phyloP scores from a whole-genome alignment of 2,888 invertebrate genomes.

The Cylloceria caligata region DNA sequence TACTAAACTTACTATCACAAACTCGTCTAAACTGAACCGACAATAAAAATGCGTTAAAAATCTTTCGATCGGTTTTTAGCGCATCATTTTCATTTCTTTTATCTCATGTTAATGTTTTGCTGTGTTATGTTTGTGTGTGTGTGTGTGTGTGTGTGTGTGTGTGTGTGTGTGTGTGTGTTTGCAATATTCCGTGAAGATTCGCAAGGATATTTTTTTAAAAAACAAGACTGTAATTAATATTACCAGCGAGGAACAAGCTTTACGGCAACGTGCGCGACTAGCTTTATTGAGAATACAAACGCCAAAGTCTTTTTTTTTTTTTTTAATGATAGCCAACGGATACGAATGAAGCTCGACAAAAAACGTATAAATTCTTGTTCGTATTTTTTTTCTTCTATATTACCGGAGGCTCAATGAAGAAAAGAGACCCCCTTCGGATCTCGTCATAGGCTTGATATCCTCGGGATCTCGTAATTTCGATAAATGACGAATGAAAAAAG shows the following conservation, averaged over 20 bases:
- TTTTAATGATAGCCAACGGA: conserved; percentile 16
- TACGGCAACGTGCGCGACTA: conserved; percentile 42
- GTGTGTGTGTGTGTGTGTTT: conserved; percentile 20
- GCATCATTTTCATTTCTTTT: neutral
- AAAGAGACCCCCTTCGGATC: conserved; percentile 13
- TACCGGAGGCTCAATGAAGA: conserved; percentile 47
- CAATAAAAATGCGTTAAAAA: conserved; percentile 59
- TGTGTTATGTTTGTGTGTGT: too few species aligned
- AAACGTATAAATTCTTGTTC: conserved; percentile 26
- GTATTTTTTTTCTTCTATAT: conserved; percentile 10
- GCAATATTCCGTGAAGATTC: conserved; percentile 1
- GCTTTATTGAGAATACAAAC: conserved; percentile 28
- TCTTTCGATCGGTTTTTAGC: conserved; percentile 47
- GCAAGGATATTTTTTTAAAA: conserved; percentile 34
- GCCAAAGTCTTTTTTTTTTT: conserved; percentile 15
- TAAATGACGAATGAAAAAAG: conserved; percentile 38
- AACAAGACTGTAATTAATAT: conserved; percentile 4
- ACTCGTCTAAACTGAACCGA: conserved; percentile 68
- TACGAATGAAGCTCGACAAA: conserved; percentile 23
- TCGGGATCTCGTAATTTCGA: conserved; percentile 39
- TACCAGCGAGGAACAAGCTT: conserved; percentile 40
- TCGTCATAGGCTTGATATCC: conserved; percentile 31
- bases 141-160: conserved; percentile 13
- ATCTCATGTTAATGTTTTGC: conserved; percentile 15
- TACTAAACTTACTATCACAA: conserved; percentile 74